Percentiles rank a stretch among this genome's conserved stretches.
Conservation (phyloP, 2,113 vertebrate species). For the Xenus cinereus region DNA sequence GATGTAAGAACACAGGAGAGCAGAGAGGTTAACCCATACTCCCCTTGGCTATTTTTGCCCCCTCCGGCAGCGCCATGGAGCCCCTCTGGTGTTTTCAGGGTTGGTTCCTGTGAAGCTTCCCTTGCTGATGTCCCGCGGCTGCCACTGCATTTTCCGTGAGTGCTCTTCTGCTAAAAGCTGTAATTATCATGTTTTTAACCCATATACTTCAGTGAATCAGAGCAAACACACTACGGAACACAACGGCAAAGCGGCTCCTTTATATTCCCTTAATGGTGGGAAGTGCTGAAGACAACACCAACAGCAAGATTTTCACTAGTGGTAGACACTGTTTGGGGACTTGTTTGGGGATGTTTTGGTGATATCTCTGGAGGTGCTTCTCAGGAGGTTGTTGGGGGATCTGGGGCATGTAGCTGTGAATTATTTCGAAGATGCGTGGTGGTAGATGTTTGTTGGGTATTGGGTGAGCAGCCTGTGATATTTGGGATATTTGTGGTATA, state of each 20-base stretch:
- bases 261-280: accelerated
- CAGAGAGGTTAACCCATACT: background rate
- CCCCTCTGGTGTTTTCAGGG: background rate
- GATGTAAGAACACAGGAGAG: background rate
- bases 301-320: background rate
- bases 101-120: background rate
- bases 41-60: background rate
- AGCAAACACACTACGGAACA: accelerated
- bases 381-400: background rate
- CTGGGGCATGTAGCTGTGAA: background rate
- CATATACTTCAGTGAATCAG: background rate
- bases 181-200: background rate
- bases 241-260: background rate
- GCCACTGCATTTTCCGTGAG: background rate
- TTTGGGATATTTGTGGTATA: background rate
- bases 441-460: background rate
- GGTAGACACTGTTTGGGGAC: background rate
- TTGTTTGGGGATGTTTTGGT: background rate
- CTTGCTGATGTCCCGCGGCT: background rate
- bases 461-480: background rate
- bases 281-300: background rate
- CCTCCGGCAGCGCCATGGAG: background rate
- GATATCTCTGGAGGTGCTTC: accelerated
- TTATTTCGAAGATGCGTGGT: accelerated
- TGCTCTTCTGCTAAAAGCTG: background rate